phyloP scores from a whole-genome alignment of 1,140 invertebrate species.

The Anagrus nilaparvatae region DNA sequence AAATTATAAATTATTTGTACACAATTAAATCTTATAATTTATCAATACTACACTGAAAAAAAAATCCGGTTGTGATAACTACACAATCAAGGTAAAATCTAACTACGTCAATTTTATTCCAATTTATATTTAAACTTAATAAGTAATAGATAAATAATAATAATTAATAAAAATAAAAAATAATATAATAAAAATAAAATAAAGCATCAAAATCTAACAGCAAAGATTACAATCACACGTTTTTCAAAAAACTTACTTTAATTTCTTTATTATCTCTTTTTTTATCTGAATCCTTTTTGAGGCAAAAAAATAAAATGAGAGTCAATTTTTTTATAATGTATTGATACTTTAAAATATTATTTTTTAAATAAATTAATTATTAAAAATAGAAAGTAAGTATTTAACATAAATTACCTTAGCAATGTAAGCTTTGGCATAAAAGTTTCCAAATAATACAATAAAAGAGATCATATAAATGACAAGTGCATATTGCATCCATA shows the following conservation, averaged over 20 bases:
- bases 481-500: conserved; percentile 90
- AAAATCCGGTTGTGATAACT: too few species aligned
- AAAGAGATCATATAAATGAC: conserved; percentile 87
- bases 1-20: too few species aligned
- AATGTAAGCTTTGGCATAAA: conserved; percentile 75
- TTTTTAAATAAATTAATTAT: not conserved
- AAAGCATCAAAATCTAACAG: too few species aligned
- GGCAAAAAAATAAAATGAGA: not conserved
- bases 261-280: not conserved
- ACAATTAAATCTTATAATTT: too few species aligned
- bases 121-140: too few species aligned
- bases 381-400: not conserved
- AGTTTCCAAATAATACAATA: conserved; percentile 83
- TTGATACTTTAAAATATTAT: not conserved
- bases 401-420: conserved; percentile 48
- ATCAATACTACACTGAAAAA: too few species aligned
- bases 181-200: too few species aligned
- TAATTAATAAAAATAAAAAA: too few species aligned
- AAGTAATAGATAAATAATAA: too few species aligned
- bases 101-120: too few species aligned
- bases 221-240: not conserved
- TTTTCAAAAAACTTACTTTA: not conserved
- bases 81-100: too few species aligned
- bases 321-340: not conserved
- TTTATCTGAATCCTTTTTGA: not conserved